Evolutionary conservation across 2,797 vertebrate genomes (phyloP).

Genomic region (Sitta carolinensis): DNA sequence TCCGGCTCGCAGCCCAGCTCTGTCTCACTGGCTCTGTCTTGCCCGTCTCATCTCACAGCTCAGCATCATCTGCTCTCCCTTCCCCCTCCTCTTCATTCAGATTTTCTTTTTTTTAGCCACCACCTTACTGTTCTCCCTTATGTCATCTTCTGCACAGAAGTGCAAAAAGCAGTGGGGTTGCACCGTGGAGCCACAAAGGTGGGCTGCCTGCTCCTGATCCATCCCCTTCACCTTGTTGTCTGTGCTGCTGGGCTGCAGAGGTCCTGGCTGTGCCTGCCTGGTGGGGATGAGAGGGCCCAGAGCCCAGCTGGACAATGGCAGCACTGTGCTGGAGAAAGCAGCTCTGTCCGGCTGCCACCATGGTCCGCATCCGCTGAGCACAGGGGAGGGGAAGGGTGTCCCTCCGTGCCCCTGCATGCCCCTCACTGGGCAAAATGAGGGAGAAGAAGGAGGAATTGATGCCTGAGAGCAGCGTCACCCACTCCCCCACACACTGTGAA

Average conservation of each 20-base stretch:
- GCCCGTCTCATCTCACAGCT: rapidly evolving
- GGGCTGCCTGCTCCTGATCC: not conserved
- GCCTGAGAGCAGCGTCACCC: rapidly evolving
- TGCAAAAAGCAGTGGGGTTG: not conserved
- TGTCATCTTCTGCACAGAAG: not conserved
- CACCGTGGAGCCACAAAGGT: rapidly evolving
- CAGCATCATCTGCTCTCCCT: not conserved
- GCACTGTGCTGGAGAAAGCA: conserved; percentile 17
- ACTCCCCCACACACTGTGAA: rapidly evolving
- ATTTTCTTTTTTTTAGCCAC: not conserved
- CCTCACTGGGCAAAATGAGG: not conserved
- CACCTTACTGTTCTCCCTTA: not conserved
- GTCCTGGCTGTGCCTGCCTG: not conserved
- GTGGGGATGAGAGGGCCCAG: not conserved
- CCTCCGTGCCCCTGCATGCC: rapidly evolving
- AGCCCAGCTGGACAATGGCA: not conserved
- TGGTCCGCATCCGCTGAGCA: rapidly evolving
- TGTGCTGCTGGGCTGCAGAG: not conserved
- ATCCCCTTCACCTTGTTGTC: not conserved
- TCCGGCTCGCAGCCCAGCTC: not conserved
- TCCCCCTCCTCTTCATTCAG: not conserved
- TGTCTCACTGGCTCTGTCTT: not conserved
- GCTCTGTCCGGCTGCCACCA: not conserved
- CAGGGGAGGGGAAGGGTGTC: not conserved
- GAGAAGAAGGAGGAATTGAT: not conserved